phyloP scores from a whole-genome alignment of 2,888 invertebrate genomes.

The Eustalomyia histrio region DNA sequence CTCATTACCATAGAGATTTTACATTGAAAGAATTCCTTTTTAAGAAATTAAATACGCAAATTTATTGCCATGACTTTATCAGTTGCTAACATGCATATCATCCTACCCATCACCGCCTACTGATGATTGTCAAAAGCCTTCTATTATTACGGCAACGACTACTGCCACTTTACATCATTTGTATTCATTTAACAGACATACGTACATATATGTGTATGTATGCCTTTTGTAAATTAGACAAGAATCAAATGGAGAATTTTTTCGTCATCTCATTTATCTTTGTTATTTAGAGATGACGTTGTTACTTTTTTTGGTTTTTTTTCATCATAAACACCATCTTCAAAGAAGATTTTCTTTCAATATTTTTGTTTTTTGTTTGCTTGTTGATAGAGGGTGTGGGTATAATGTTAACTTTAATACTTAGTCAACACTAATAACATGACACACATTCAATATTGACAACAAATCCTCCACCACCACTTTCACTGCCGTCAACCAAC shows the following conservation, averaged over 20 bases:
- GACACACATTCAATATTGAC: not conserved
- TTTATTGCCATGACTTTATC: conserved; percentile 14
- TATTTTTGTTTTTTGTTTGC: not conserved
- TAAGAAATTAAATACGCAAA: not conserved
- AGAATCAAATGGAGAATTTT: conserved; percentile 16
- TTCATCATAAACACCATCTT: conserved; percentile 35
- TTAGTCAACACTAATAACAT: conserved; percentile 30
- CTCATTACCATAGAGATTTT: not conserved
- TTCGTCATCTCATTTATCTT: conserved; percentile 24
- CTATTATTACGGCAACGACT: not conserved
- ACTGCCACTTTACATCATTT: conserved; percentile 19
- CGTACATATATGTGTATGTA: too few relatives aligned
- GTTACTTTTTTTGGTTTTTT: not conserved
- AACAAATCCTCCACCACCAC: not conserved
- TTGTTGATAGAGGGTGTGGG: not conserved
- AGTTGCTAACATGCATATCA: conserved; percentile 16
- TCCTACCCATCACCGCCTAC: not conserved
- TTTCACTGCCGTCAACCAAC: not conserved
- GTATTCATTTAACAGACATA: conserved; percentile 50
- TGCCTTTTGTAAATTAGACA: conserved; percentile 27
- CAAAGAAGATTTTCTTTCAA: conserved; percentile 23
- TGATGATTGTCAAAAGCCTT: not conserved
- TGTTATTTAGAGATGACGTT: conserved; percentile 16
- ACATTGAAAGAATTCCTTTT: not conserved
- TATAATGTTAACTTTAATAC: not conserved